Base-by-base conservation (phyloP, 2,797 vertebrate genomes). In the Parauchenoglanis ngamensis region DNA sequence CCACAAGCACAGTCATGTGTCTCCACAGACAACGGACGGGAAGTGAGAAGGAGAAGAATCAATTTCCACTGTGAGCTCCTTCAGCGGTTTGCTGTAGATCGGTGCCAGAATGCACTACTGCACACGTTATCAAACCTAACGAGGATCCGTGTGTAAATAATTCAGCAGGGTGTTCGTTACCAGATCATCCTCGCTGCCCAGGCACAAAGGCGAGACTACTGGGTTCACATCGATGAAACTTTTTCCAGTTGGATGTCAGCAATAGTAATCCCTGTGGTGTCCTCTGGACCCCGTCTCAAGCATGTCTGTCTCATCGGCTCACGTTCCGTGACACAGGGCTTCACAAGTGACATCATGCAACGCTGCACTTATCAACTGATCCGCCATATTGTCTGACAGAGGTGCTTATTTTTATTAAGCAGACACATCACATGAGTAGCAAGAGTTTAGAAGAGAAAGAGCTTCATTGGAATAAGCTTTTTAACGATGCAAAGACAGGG, bases 101-200 rank as follows among this genome's bases (percentile, higher is more conserved):
- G 1, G 44, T 73, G 44, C 70, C 70, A 54, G 52, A 61, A 63
- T 40, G 63, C 28, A 23, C 52, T 80, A 57, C 56, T 46, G 63
- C n/a, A 40, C 35, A 52, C 28, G 44, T 54, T 65, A 70, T 85
- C 86, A 82, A 72, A 68, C 40, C 76, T 86, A 84, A 84, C 31
- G 86, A 89, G 85, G 52, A 80, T 84, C 54, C 17, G 44, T 85
- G 81, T 70, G 67, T 91, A 56, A 90, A 90, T 91, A 90, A 91
- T 91, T 90, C 35, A 91, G 40, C 75, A 57, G 80, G 84, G 81
- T 86, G 84, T 89, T 85, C 56, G 78, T 91, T 88, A 90, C 90
- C 15, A 67, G 83, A 49, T 85, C 89, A 81, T 85, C 78, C 28
- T 86, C n/a, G 40, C 59, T 52, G 49, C 28, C 2, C 35, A n/a